These are phyloP conservation scores for Campopleginae sp. DNA, from an alignment of 2,888 invertebrate species.

Conservation along the genomic window DNA sequence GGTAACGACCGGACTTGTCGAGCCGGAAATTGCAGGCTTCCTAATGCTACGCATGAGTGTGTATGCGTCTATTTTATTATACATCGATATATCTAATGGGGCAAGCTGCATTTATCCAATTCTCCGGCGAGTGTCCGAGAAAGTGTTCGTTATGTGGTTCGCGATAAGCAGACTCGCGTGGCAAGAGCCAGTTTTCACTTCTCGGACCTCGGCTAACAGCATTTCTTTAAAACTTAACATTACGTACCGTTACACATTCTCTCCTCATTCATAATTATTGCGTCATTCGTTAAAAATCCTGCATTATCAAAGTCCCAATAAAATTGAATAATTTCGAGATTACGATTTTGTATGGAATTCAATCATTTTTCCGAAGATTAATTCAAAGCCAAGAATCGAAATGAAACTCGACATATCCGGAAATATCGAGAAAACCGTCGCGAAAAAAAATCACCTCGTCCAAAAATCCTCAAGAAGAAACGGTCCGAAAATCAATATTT, in stretches of 20 bases:
- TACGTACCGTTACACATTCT: conserved; percentile 45
- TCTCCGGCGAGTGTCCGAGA: conserved; percentile 57
- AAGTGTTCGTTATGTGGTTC: conserved; percentile 59
- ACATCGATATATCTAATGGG: conserved; percentile 27
- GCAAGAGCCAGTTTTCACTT: conserved; percentile 66
- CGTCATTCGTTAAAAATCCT: conserved; percentile 57
- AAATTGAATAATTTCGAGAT: not conserved
- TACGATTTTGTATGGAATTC: not conserved
- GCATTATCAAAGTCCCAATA: conserved; percentile 12
- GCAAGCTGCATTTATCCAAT: conserved; percentile 56
- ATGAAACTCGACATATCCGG: not conserved
- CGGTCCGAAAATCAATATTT: too few relatives aligned
- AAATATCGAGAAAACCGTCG: not conserved
- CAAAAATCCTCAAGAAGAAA: too few relatives aligned
- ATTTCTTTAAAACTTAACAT: conserved; percentile 43
- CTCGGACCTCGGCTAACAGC: conserved; percentile 48
- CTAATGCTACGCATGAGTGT: conserved; percentile 65
- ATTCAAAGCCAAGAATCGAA: not conserved
- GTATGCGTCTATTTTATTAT: conserved; percentile 52
- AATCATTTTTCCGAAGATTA: not conserved
- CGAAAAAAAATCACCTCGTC: too few relatives aligned
- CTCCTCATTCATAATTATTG: conserved; percentile 52
- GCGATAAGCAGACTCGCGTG: conserved; percentile 57
- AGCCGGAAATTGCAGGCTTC: conserved; percentile 65
- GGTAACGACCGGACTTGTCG: conserved; percentile 55